Evolutionary conservation across 2,888 invertebrate species (phyloP), one percentile per base, ranked within the genome.

Genomic region (Trichogramma evanescens): DNA sequence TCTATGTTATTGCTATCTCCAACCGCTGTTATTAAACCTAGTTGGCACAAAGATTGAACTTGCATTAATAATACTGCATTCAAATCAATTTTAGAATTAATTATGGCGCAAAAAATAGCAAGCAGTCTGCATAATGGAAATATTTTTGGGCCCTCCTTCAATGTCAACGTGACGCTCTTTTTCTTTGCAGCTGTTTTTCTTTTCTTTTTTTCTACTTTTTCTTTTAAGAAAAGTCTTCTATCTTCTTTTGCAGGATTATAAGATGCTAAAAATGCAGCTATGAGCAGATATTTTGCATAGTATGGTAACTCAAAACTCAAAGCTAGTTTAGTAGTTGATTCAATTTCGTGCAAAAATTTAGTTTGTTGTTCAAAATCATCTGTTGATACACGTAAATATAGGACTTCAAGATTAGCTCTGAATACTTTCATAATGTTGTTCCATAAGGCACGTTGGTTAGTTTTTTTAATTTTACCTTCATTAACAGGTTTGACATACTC

Each of bases 211-310:
- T 82, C 83, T 68, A 85, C 87, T 67, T 87, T 87, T 68, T 86
- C 78, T 78, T 94, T 94, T 77, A 92, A 85, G 75, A 94, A 95
- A 50, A 95, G 80, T 52, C 90, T 81, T 72, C 89, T 92, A 74
- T 96, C 96, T 67, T 91, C 88, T 68, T 90, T 91, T 0, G 89
- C 85, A 1, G 95, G 91, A 77, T 95, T 95, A 75, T 95, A 92
- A 43, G 95, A 95, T 0, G 95, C 95, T 63, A 96, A 80, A 74
- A 92, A 96, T 1, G 94, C 90, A 6, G 95, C 93, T 40, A 96
- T 90, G 4, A 96, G 80, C 44, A 96, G 81, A 75, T 86, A 95
- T 77, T 95, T 95, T 0, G 93, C 90, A 78, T 93, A 95, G 73
- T 86, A 93, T 0, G 95, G 95, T 4, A 96, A 74, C 71, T 92